Conservation (phyloP, 2,113 vertebrate species). For the Nesogale talazaci region DNA sequence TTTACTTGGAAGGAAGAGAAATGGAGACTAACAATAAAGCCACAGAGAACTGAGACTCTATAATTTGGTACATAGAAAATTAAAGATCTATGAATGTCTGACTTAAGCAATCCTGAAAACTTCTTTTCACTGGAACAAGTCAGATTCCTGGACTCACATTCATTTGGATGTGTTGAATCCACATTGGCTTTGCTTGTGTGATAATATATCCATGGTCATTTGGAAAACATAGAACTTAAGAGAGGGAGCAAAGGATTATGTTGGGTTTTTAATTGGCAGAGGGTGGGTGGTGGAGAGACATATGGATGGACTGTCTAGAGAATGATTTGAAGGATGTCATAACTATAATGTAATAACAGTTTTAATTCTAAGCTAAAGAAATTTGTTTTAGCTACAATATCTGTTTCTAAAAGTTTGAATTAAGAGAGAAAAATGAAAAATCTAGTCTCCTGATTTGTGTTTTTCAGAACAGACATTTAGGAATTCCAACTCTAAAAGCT, state of each 20-base stretch:
- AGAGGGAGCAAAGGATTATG: neutral
- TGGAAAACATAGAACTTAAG: neutral
- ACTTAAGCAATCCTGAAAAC: neutral
- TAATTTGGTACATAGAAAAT: neutral
- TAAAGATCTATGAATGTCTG: neutral
- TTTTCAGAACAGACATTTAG: neutral
- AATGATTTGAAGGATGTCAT: neutral
- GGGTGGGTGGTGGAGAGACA: rapidly evolving
- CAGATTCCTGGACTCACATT: neutral
- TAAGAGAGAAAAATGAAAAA: neutral
- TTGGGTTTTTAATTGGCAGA: neutral
- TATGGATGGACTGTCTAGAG: neutral
- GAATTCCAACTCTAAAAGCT: neutral
- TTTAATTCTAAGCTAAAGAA: neutral
- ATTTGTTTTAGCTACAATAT: neutral
- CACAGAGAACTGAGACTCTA: neutral
- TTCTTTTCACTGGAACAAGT: neutral
- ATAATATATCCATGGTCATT: neutral
- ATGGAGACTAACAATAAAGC: neutral
- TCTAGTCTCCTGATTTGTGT: neutral
- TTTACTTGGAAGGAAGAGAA: neutral
- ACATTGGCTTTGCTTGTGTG: neutral
- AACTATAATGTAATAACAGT: neutral
- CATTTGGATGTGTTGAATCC: neutral
- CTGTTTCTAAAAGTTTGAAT: neutral